Base-by-base conservation (phyloP, 2,888 invertebrate genomes). In the Sarcophaga caerulescens region DNA sequence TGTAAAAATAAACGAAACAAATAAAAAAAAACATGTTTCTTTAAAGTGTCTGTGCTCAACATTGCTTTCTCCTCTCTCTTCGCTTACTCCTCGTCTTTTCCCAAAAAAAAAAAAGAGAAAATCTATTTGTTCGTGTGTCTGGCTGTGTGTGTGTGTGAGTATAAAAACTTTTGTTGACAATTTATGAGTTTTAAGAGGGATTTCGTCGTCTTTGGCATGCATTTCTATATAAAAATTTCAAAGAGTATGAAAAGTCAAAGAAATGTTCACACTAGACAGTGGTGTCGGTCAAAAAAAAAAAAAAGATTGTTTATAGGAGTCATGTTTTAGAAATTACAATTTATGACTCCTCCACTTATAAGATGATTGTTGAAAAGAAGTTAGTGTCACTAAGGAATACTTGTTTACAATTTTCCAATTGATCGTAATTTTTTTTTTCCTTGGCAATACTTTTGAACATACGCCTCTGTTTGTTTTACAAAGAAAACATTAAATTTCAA, bases 81-180 rank as follows among this genome's bases (percentile, higher is more conserved):
- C 35, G 6, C 10, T 59, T 3, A 6, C 23, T 19, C 25, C 11
- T 14, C 23, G 17, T 17, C 44, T 23, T 69, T 23, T 12, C 57
- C 12, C 57, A 12, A 21, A 21, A 23, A 21, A n/a, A 82, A 80
- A 80, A 83, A 80, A 75, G 47, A 69, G 74, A 69, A 84, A 86
- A 81, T 74, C 74, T 86, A 76, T 82, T 82, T 71, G 82, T 23
- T 76, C 14, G 17, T 52, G 5, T 14, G 14, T n/a, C n/a, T n/a
- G n/a, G n/a, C n/a, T n/a, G n/a, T 47, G 4, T 4, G 1, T 35
- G 6, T 35, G 0, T 14, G 47, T 47, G 17, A 17, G 52, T 52
- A 63, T 86, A 80, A 71, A 59, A 80, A 71, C 75, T 80, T 65
- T 75, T 83, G 85, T 78, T 69, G 74, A 83, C 71, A 71, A 83